Evolutionary conservation across 2,113 vertebrate species (phyloP).

Genomic region (Cinclus cinclus): DNA sequence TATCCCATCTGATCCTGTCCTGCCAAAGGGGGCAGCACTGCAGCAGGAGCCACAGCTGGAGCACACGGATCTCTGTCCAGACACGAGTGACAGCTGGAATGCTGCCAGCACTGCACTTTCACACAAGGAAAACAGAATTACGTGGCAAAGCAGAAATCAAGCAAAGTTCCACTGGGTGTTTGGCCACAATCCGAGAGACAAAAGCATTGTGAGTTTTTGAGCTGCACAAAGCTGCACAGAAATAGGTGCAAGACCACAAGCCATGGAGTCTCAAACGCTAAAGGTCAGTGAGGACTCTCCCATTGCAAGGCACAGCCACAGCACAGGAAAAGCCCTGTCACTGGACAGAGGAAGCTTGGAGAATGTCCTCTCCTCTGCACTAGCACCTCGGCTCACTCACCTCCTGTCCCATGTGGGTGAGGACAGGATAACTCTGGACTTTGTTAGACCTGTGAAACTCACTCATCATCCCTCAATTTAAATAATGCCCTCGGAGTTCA

Average conservation of each 20-base stretch:
- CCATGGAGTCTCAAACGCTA: neutral
- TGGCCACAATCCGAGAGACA: neutral
- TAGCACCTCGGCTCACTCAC: rapidly evolving
- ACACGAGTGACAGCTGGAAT: rapidly evolving
- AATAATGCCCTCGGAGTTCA: neutral
- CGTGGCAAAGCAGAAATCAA: neutral
- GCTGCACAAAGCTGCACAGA: neutral
- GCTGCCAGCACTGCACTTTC: neutral
- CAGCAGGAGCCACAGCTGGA: neutral
- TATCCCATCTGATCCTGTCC: neutral
- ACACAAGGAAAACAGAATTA: neutral
- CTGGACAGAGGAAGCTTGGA: neutral
- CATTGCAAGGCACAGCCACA: rapidly evolving
- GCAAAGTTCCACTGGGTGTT: neutral
- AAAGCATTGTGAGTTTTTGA: neutral
- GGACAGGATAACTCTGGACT: neutral
- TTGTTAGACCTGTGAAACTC: neutral
- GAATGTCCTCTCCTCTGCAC: neutral
- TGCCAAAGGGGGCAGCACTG: rapidly evolving
- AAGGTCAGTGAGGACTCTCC: neutral
- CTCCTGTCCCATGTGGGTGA: neutral
- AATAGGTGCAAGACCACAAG: neutral
- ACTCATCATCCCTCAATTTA: neutral
- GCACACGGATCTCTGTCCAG: neutral
- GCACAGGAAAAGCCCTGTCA: neutral